Percentiles rank a stretch among this genome's conserved stretches.
phyloP scores from a whole-genome alignment of 2,113 vertebrate genomes.

The Leucopternis melanops region DNA sequence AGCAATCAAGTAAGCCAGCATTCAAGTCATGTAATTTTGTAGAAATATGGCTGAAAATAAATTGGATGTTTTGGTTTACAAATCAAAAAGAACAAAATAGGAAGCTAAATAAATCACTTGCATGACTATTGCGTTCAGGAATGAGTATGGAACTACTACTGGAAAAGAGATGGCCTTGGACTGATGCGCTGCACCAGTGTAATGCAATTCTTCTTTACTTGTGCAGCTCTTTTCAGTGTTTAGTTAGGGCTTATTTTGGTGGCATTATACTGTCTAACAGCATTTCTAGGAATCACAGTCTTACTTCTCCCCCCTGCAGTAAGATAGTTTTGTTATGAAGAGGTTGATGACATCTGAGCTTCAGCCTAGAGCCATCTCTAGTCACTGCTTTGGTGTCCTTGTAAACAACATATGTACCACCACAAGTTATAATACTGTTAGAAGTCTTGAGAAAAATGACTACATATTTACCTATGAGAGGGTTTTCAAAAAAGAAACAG shows the following conservation, averaged over 20 bases:
- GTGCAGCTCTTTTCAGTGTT: background rate
- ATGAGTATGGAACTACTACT: background rate
- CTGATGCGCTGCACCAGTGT: background rate
- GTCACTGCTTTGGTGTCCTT: background rate
- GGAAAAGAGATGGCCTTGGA: background rate
- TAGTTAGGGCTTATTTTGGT: background rate
- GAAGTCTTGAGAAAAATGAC: background rate
- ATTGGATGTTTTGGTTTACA: background rate
- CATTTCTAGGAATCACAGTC: background rate
- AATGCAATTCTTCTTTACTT: background rate
- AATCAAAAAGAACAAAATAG: background rate
- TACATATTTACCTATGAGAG: background rate
- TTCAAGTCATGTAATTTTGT: background rate
- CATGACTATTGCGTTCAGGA: background rate
- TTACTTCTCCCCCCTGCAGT: background rate
- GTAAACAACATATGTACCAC: background rate
- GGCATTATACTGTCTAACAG: background rate
- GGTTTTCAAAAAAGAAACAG: background rate
- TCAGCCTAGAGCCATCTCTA: background rate
- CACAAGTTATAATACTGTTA: background rate
- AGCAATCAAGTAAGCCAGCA: background rate
- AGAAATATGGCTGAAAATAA: constrained; percentile 8
- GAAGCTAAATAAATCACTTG: background rate
- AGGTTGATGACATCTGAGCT: background rate
- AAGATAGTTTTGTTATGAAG: background rate